Evolutionary conservation across 2,888 invertebrate species (phyloP), one percentile per base, ranked within the genome.

Genomic region (Willowsia nigromaculata): DNA sequence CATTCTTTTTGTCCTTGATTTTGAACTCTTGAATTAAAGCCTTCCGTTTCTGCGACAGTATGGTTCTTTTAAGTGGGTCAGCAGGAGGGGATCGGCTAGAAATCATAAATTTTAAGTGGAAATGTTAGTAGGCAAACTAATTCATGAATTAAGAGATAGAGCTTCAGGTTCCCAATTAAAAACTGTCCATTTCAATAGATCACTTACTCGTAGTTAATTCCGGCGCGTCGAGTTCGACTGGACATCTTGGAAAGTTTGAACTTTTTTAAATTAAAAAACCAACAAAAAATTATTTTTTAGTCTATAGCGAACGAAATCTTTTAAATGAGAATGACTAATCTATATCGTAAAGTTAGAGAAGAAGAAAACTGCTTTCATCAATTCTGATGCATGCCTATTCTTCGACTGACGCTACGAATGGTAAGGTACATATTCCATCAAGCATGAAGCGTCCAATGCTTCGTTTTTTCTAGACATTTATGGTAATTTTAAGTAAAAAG

Each of bases 21-120:
- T 59, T 76, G n/a, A 85, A 85, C 22, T 40, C 47, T 11, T 13
- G 11, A 18, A 85, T 85, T 4, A 76, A 0, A n/a, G 53, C 74
- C 27, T 84, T 84, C 11, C 84, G 13, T 18, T 37, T 53, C 9
- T 13, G 13, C 1, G 74, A 50, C 22, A 84, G 22, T 0, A 71
- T 27, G 5, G n/a, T 47, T 9, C 13, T 43, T 15, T 7, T 11
- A 0, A 40, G 2, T 43, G 74, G 50, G 9, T 47, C 50, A n/a
- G n/a, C n/a, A 18, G 78, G 78, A 56, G 53, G 53, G 5, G 37
- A 56, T 1, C 15, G 18, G 5, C 50, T 43, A n/a, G n/a, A n/a
- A n/a, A n/a, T n/a, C n/a, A n/a, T n/a, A n/a, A n/a, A n/a, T n/a
- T n/a, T n/a, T n/a, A n/a, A n/a, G n/a, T n/a, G n/a, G n/a, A n/a